A percentile compares a stretch with the other conserved stretches of the same genome.
These are phyloP conservation scores for Chelonus formosanus DNA, from an alignment of 2,888 invertebrate genomes.

Conservation along the genomic window DNA sequence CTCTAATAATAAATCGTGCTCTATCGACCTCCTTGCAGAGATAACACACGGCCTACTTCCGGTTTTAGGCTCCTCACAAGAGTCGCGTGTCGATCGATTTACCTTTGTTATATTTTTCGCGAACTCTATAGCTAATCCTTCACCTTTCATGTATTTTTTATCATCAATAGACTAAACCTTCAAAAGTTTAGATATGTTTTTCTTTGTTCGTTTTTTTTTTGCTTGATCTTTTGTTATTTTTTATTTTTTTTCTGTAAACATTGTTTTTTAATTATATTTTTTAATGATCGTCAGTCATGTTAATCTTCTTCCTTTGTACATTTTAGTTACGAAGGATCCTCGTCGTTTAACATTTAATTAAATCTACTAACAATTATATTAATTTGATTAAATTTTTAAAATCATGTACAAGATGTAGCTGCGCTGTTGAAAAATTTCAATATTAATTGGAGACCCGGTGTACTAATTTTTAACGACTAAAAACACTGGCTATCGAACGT, in stretches of 20 bases:
- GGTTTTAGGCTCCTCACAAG: constrained; percentile 10
- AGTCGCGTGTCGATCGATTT: constrained; percentile 18
- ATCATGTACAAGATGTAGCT: constrained; percentile 58
- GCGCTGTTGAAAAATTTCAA: constrained; percentile 50
- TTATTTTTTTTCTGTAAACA: too few species aligned
- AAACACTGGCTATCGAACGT: constrained; percentile 48
- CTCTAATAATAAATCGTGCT: constrained; percentile 26
- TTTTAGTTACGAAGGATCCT: too few species aligned
- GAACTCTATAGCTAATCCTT: neutral
- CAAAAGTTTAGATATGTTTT: neutral
- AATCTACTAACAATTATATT: too few species aligned
- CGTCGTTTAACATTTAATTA: too few species aligned
- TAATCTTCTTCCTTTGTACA: constrained; percentile 5
- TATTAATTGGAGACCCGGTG: neutral
- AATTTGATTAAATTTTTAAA: constrained; percentile 35
- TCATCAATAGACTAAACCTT: neutral
- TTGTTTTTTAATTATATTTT: constrained; percentile 10
- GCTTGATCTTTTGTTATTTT: too few species aligned
- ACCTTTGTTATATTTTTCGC: neutral
- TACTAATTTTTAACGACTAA: neutral
- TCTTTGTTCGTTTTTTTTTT: constrained; percentile 1
- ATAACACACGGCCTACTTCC: constrained; percentile 26
- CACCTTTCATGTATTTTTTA: neutral
- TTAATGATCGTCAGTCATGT: constrained; percentile 10
- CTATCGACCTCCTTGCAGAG: constrained; percentile 23